Percentiles rank a stretch among this genome's conserved stretches.
These are phyloP conservation scores for Palythoa grandis DNA, from an alignment of 92 coral and sea anemone genomes.

Conservation along the genomic window DNA sequence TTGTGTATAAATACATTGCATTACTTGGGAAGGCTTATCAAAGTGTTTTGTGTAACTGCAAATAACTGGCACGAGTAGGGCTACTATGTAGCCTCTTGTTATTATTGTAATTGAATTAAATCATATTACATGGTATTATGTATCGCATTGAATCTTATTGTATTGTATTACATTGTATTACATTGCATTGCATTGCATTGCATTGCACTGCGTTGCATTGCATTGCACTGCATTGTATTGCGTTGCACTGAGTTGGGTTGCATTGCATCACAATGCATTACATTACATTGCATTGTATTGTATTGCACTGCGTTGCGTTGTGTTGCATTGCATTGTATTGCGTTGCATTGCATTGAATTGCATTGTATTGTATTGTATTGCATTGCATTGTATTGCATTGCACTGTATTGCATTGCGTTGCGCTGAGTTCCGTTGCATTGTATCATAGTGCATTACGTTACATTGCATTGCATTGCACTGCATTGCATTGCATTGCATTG, in stretches of 20 bases:
- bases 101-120: no score
- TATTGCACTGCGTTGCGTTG: no score
- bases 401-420: neutral
- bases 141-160: neutral
- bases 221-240: no score
- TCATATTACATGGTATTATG: neutral
- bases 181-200: neutral
- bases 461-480: neutral
- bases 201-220: neutral
- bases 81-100: no score
- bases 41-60: no score
- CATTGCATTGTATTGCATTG: neutral
- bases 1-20: no score
- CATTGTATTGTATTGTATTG: neutral
- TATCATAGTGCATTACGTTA: neutral
- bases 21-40: no score
- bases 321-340: no score
- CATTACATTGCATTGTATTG: neutral
- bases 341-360: neutral
- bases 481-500: neutral
- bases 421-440: neutral
- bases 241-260: no score
- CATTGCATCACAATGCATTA: no score
- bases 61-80: no score
- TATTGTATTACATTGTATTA: neutral